Evolutionary conservation across 2,888 invertebrate species (phyloP).

Genomic region (Drosophila birchii): DNA sequence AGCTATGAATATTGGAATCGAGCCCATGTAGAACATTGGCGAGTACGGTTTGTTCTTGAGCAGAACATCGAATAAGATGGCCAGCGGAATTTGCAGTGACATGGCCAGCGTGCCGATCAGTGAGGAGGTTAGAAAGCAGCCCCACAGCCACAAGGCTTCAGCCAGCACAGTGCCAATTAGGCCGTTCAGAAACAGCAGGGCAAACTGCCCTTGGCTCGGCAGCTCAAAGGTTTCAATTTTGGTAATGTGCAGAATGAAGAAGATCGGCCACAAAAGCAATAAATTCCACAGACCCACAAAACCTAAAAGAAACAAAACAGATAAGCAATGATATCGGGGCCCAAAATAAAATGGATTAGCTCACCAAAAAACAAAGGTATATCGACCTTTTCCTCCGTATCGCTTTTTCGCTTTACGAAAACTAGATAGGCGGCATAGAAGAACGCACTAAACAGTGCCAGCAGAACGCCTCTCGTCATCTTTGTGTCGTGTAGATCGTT

Average conservation of each 20-base stretch:
- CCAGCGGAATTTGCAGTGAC: constrained; percentile 94
- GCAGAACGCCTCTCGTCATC: constrained; percentile 91
- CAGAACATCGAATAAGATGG: constrained; percentile 93
- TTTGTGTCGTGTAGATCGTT: constrained; percentile 89
- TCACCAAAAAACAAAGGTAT: constrained; percentile 97
- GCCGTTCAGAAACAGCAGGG: constrained; percentile 92
- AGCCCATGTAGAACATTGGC: constrained; percentile 90
- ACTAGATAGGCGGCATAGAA: constrained; percentile 96
- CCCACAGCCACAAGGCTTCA: constrained; percentile 97
- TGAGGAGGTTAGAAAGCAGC: constrained; percentile 96
- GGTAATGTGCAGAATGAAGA: constrained; percentile 93
- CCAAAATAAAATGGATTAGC: constrained; percentile 56
- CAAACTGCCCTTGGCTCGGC: constrained; percentile 93
- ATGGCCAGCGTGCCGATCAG: constrained; percentile 94
- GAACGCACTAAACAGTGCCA: constrained; percentile 94
- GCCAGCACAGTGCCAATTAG: constrained; percentile 95
- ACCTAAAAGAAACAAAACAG: constrained; percentile 86
- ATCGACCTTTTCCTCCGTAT: constrained; percentile 96
- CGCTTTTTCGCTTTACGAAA: constrained; percentile 93
- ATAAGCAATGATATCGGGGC: not conserved
- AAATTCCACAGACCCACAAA: constrained; percentile 97
- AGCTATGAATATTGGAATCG: constrained; percentile 89
- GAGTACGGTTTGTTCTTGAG: constrained; percentile 89
- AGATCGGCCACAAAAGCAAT: constrained; percentile 94
- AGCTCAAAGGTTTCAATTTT: constrained; percentile 93